A percentile compares a stretch with the other conserved stretches of the same genome.
phyloP scores from a whole-genome alignment of 2,113 vertebrate genomes.

The Caloenas nicobarica region DNA sequence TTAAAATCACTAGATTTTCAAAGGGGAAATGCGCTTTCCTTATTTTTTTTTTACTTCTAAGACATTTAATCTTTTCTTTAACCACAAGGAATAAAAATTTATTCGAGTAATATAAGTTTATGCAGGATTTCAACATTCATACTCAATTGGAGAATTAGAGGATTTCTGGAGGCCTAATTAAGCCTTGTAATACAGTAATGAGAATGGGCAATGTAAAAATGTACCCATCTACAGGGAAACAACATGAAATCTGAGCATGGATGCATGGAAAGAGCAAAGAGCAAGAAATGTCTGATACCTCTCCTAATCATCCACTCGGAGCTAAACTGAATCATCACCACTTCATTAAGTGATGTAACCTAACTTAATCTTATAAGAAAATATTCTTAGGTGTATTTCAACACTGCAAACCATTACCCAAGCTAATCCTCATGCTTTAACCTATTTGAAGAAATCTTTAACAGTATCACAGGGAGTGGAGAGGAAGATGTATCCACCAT shows the following conservation, averaged over 20 bases:
- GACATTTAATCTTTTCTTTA: not conserved
- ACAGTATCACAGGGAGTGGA: not conserved
- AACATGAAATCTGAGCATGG: not conserved
- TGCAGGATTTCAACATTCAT: not conserved
- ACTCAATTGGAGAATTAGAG: not conserved
- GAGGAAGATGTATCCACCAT: not conserved
- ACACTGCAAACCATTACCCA: not conserved
- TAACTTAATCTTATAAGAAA: not conserved
- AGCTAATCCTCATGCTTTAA: not conserved
- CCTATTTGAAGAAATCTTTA: not conserved
- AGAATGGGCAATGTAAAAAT: not conserved
- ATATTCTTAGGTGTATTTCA: not conserved
- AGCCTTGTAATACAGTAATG: not conserved
- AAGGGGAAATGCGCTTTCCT: not conserved
- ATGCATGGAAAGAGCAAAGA: not conserved
- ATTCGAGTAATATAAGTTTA: not conserved
- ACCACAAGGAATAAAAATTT: not conserved
- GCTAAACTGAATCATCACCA: not conserved
- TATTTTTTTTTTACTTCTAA: not conserved
- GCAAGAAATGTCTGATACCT: not conserved
- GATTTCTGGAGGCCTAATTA: not conserved
- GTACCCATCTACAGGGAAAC: not conserved
- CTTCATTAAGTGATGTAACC: not conserved
- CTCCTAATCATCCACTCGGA: not conserved
- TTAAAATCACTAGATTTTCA: not conserved